phyloP scores from a whole-genome alignment of 2,113 vertebrate genomes.

The Clarias batrachus region DNA sequence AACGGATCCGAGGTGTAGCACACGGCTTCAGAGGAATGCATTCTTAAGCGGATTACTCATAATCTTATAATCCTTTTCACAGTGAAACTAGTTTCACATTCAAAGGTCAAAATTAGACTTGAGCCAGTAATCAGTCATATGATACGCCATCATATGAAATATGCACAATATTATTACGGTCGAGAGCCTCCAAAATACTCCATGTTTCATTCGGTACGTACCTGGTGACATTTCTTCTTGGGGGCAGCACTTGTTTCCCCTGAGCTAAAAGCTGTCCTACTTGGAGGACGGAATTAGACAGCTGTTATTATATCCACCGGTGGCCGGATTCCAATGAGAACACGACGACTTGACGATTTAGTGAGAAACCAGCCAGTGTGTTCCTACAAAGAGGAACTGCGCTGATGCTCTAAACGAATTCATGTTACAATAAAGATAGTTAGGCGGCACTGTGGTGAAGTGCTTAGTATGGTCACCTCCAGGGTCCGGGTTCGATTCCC shows the following conservation, averaged over 20 bases:
- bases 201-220: neutral
- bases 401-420: neutral
- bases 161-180: neutral
- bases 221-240: too few species aligned
- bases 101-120: conserved; percentile 7
- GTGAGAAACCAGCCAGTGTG: neutral
- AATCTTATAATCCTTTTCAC: conserved; percentile 37
- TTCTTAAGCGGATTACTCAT: conserved; percentile 47
- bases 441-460: too few species aligned
- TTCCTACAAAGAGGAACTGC: neutral
- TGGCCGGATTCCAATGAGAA: neutral
- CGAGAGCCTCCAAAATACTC: neutral
- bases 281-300: neutral
- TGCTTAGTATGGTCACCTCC: too few species aligned
- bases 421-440: neutral
- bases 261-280: conserved; percentile 11
- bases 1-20: neutral
- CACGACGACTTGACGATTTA: neutral
- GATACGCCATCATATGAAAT: neutral
- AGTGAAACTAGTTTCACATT: neutral
- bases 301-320: neutral
- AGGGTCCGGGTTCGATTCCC: too few species aligned
- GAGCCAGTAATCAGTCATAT: conserved; percentile 7
- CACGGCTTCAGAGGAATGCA: conserved; percentile 39
- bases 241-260: neutral